Conservation (phyloP, 2,888 invertebrate species). For the Diaphora mendica region DNA sequence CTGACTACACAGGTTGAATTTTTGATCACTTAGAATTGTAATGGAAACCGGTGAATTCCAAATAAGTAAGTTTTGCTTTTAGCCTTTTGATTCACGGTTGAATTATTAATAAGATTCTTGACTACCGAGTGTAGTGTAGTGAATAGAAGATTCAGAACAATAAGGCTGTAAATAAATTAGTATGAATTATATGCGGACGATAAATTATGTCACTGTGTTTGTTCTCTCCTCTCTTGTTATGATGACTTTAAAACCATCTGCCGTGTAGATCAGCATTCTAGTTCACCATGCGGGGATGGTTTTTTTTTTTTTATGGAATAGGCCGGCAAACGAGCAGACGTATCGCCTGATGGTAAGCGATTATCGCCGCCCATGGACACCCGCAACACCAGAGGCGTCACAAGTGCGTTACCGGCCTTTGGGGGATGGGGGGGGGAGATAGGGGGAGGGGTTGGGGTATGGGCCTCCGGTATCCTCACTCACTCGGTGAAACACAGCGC, state of each 20-base stretch:
- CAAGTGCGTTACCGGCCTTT: too few species aligned
- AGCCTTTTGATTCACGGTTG: neutral
- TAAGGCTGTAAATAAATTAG: neutral
- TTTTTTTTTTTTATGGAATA: too few species aligned
- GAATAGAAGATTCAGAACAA: neutral
- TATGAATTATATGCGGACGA: neutral
- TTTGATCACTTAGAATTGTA: neutral
- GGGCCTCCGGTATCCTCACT: too few species aligned
- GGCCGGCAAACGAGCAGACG: too few species aligned
- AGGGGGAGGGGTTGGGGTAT: too few species aligned
- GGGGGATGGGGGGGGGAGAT: too few species aligned
- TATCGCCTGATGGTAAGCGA: too few species aligned
- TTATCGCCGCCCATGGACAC: too few species aligned
- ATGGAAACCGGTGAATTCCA: neutral
- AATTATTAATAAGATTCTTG: neutral
- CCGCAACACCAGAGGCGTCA: too few species aligned
- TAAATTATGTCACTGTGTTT: neutral
- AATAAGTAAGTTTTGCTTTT: neutral
- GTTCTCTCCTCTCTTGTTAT: neutral
- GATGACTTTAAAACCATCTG: too few species aligned
- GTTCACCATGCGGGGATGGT: too few species aligned
- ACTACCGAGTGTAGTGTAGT: neutral
- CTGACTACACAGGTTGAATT: neutral
- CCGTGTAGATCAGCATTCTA: neutral
- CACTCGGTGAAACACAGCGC: too few species aligned